Evolutionary conservation across 2,113 vertebrate genomes (phyloP).

Genomic region (Embiotoca jacksoni): DNA sequence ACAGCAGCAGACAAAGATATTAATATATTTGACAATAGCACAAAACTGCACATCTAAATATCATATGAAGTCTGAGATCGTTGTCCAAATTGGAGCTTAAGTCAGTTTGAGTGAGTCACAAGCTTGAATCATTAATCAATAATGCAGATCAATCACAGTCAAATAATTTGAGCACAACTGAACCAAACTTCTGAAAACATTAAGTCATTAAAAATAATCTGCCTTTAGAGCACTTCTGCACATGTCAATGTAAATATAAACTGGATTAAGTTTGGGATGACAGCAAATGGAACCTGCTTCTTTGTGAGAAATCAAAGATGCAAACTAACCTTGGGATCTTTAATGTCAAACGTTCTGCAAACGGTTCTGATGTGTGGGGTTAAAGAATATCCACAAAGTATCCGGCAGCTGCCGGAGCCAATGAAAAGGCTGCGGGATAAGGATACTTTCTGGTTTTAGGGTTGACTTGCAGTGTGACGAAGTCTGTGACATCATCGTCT

Average conservation of each 20-base stretch:
- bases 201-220: background rate
- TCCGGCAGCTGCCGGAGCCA: background rate
- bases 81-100: too few species aligned
- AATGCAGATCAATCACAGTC: too few species aligned
- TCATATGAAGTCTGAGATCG: too few species aligned
- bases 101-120: too few species aligned
- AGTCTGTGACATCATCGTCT: conserved; percentile 89
- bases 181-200: too few species aligned
- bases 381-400: conserved; percentile 79
- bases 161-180: too few species aligned
- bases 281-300: too few species aligned
- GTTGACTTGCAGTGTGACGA: conserved; percentile 90
- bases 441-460: conserved; percentile 95
- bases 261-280: too few species aligned
- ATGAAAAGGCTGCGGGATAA: conserved; percentile 58
- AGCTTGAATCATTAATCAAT: too few species aligned
- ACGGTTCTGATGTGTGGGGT: conserved; percentile 85
- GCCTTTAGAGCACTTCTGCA: background rate
- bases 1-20: conserved; percentile 47
- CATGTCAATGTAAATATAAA: too few species aligned
- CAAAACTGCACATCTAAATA: background rate
- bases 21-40: background rate
- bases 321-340: conserved; percentile 90
- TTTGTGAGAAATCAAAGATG: too few species aligned
- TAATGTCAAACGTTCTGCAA: conserved; percentile 91